These are phyloP conservation scores for Hippocampus barbouri DNA, from an alignment of 2,113 vertebrate genomes.

Conservation along the genomic window DNA sequence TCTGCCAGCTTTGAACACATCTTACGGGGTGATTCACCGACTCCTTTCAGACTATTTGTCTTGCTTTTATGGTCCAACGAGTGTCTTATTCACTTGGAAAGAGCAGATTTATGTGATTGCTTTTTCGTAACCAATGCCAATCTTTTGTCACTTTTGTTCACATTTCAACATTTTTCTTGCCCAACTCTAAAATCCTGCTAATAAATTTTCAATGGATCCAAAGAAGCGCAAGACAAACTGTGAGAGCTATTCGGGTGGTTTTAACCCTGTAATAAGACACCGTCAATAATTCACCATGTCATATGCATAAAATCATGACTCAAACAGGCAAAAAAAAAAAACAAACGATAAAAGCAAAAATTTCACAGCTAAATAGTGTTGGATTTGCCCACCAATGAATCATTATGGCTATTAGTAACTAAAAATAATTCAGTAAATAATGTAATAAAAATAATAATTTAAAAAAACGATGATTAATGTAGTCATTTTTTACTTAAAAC, in stretches of 20 bases:
- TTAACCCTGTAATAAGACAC: neutral
- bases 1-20: neutral
- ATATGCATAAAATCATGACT: neutral
- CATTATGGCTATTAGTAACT: neutral
- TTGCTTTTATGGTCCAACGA: neutral
- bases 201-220: neutral
- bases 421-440: neutral
- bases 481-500: too few relatives aligned
- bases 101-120: neutral
- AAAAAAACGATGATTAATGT: too few relatives aligned
- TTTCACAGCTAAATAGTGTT: neutral
- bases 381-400: neutral
- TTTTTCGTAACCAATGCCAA: neutral
- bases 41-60: neutral
- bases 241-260: neutral
- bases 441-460: neutral
- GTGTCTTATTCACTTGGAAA: constrained; percentile 1
- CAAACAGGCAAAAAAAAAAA: neutral
- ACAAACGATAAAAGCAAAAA: too few relatives aligned
- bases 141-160: neutral
- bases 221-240: neutral
- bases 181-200: neutral
- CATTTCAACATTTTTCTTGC: neutral
- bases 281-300: neutral
- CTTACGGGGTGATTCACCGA: neutral